Evolutionary conservation across 92 coral and sea anemone genomes (phyloP), one percentile per base, ranked within the genome.

Genomic region (Zoanthus solanderi): DNA sequence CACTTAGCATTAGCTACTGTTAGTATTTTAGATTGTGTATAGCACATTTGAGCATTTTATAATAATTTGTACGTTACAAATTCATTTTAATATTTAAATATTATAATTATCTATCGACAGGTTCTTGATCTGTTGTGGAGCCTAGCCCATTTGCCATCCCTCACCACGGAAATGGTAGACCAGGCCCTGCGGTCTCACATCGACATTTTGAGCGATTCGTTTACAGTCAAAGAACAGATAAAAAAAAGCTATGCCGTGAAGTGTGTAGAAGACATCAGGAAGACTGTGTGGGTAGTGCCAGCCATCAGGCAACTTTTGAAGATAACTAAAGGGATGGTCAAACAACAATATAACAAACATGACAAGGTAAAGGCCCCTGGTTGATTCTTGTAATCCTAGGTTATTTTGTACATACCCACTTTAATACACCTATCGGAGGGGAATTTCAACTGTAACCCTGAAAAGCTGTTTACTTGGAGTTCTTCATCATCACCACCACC

Each of bases 81-180:
- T 0, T 7, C 0, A 11, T 7, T 50, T 7, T 50, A 7, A 50
- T 50, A 50, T 7, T 50, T 7, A 47, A 8, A 47, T 4, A 8
- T 50, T 50, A 7, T 7, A 1, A 7, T 50, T 50, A 8, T 12
- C 68, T 28, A 32, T 11, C 52, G 13, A 50, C 56, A 93, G 95
- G 95, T 93, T 10, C 94, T 95, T 18, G 98, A 95, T 73, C 92
- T 95, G 44, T 84, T 95, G 31, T 95, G 98, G 98, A 95, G 96
- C 69, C 89, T 95, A 54, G 85, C 98, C 15, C 98, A 95, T 83
- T 92, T 95, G 16, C 98, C 98, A 0, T 93, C 98, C 12, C 92
- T 95, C 52, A 93, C 96, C 32, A 93, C 94, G 0, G 98, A 95
- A 78, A 93, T 95, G 98, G 98, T 95, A 9, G 98, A 95, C 85